Evolutionary conservation across 2,113 vertebrate species (phyloP), one percentile per base, ranked within the genome.

Genomic region (Isurus oxyrinchus): DNA sequence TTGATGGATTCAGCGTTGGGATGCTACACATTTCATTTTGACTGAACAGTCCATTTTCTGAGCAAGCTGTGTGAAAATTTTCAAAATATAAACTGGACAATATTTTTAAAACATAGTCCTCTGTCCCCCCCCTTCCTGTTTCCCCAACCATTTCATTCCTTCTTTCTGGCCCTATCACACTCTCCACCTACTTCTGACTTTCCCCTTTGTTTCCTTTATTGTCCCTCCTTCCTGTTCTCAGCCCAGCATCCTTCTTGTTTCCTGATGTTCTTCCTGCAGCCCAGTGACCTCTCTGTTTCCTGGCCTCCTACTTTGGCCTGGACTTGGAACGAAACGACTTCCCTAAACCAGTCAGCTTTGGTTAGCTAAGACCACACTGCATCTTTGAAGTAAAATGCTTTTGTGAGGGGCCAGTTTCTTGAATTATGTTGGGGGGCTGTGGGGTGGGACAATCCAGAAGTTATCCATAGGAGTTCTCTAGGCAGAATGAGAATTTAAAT

Each of bases 191-290:
- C 40, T 90, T 27, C 40, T 35, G 5, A 35, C 35, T 90, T 40
- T 53, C 31, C 21, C 55, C 53, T 69, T 35, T n/a, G 6, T 19
- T 57, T 59, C 91, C 61, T 40, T 59, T 16, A 23, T 59, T n/a
- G 16, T 94, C 53, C 91, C 91, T 59, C 91, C 16, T 63, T 59
- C 53, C 55, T 40, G 98, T 97, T 96, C 97, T 97, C 61, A 61
- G 97, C 97, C 97, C 97, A 98, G 97, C 97, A 96, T 97, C 97
- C 96, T 97, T 96, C 95, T 96, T 96, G 96, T 96, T 96, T 35
- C 96, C 55, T 96, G 97, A 87, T 96, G 81, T 87, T 40, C 90
- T 96, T 81, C 96, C 13, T 19, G 16, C 1, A 25, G 13, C 79
- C 4, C n/a, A 5, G 79, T 40, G 14, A 40, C n/a, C n/a, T 40